phyloP scores from a whole-genome alignment of 1,140 invertebrate genomes.

The Brachionus plicatilis region DNA sequence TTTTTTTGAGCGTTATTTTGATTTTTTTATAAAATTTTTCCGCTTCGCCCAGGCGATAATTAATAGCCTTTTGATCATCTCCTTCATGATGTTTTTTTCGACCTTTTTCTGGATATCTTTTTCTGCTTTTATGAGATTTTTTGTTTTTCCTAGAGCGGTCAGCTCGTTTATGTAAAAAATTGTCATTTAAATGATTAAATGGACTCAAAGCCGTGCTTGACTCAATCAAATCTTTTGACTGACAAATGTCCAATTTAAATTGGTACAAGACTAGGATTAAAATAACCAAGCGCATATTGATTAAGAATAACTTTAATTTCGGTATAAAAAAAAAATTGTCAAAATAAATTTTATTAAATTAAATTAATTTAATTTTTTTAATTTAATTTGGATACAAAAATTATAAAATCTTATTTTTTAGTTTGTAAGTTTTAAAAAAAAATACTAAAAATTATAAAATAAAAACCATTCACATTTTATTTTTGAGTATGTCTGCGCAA shows the following conservation, averaged over 20 bases:
- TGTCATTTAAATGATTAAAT: background rate
- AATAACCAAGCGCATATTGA: background rate
- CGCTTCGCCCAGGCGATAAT: background rate
- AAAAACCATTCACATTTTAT: background rate
- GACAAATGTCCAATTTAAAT: background rate
- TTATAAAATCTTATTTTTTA: background rate
- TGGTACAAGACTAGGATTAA: background rate
- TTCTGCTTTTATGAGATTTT: background rate
- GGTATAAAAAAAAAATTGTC: background rate
- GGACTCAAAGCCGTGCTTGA: background rate
- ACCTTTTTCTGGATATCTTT: background rate
- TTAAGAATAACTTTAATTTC: background rate
- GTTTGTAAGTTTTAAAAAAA: background rate
- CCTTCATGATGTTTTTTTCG: background rate
- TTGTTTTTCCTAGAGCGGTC: background rate
- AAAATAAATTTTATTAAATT: background rate
- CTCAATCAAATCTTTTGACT: background rate
- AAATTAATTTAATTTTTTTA: background rate
- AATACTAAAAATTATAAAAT: background rate
- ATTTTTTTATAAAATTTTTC: slow-evolving; percentile 28
- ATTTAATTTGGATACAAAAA: background rate
- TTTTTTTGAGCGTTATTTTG: background rate
- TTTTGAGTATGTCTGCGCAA: background rate
- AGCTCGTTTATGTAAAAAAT: background rate
- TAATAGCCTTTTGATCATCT: background rate